Base-by-base conservation (phyloP, 2,113 vertebrate species). In the Alligator sinensis region DNA sequence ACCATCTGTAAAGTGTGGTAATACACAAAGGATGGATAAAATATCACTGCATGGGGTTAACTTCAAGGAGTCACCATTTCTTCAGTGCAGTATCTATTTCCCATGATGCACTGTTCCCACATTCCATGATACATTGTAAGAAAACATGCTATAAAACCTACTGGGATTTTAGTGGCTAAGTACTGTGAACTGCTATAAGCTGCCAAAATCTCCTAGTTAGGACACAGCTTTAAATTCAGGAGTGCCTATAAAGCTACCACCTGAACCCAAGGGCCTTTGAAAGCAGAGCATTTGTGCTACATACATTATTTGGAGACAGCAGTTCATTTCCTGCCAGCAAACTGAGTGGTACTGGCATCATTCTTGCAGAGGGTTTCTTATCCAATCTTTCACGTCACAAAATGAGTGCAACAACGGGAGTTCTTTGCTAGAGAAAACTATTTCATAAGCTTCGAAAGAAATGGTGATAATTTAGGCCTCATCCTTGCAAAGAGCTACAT, bases 391-490 rank as follows among this genome's bases (percentile, higher is more conserved):
- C 15, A 38, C 85, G 14, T 77, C 58, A 14, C 22, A 77, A 30
- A 12, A 19, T 55, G 81, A 77, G 55, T 81, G 80, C 70, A 93
- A 91, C 21, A 84, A 78, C 30, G 38, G 68, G 76, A 84, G 87
- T 86, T 38, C 18, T 91, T 93, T 95, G 80, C 92, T 81, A 92
- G 72, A 95, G 86, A 78, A 89, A 90, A 55, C 38, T 60, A 93
- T 96, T 96, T 84, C 88, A 95, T 89, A 95, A 89, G 91, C 89
- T 94, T 82, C 90, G 6, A 77, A 30, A 47, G 87, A 68, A 78
- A 66, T 18, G 59, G 18, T 54, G 30, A 13, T 79, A 19, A 25
- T 61, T 47, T 24, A 89, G 74, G 60, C 21, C 68, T 72, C 21
- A 74, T 21, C 13, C 22, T 38, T 74, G 66, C 22, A 59, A 55